Percentiles rank a stretch among this genome's conserved stretches.
Evolutionary conservation across 1,140 invertebrate genomes (phyloP).

Genomic region (Zaprionus kolodkinae): DNA sequence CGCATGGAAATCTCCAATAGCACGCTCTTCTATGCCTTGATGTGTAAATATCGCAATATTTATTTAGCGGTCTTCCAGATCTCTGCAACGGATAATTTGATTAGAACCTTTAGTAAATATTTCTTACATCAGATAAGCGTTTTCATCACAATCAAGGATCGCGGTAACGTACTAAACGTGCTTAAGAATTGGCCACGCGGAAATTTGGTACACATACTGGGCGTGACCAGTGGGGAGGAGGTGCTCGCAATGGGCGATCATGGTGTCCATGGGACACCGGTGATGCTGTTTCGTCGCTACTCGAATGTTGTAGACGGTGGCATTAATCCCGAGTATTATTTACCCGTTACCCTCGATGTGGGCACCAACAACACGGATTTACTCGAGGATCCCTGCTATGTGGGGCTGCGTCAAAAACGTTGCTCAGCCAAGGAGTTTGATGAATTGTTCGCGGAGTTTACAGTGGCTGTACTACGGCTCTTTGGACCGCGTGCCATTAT

Average conservation of each 20-base stretch:
- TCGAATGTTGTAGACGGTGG: slow-evolving; percentile 96
- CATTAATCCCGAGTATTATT: slow-evolving; percentile 94
- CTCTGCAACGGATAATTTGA: slow-evolving; percentile 96
- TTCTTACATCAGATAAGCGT: slow-evolving; percentile 86
- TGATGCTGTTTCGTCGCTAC: slow-evolving; percentile 95
- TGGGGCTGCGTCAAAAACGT: slow-evolving; percentile 93
- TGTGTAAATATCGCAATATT: slow-evolving; percentile 94
- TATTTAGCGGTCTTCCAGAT: slow-evolving; percentile 90
- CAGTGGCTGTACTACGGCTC: slow-evolving; percentile 88
- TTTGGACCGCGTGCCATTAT: slow-evolving; percentile 93
- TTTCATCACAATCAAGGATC: slow-evolving; percentile 98
- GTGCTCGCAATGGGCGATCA: slow-evolving; percentile 97
- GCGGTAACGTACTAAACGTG: slow-evolving; percentile 94
- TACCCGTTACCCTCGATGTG: slow-evolving; percentile 96
- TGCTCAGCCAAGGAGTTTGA: slow-evolving; percentile 94
- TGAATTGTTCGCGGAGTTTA: slow-evolving; percentile 94
- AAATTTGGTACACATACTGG: slow-evolving; percentile 92
- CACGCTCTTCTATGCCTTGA: slow-evolving; percentile 95
- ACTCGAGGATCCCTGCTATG: slow-evolving; percentile 95
- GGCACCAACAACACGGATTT: slow-evolving; percentile 95
- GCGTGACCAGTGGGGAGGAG: slow-evolving; percentile 97
- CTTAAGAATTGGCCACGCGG: slow-evolving; percentile 93
- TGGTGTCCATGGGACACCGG: slow-evolving; percentile 97
- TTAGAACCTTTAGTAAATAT: slow-evolving; percentile 68
- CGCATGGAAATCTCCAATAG: slow-evolving; percentile 93